Evolutionary conservation across 1,140 invertebrate genomes (phyloP).

Genomic region (Helicoverpa armigera): DNA sequence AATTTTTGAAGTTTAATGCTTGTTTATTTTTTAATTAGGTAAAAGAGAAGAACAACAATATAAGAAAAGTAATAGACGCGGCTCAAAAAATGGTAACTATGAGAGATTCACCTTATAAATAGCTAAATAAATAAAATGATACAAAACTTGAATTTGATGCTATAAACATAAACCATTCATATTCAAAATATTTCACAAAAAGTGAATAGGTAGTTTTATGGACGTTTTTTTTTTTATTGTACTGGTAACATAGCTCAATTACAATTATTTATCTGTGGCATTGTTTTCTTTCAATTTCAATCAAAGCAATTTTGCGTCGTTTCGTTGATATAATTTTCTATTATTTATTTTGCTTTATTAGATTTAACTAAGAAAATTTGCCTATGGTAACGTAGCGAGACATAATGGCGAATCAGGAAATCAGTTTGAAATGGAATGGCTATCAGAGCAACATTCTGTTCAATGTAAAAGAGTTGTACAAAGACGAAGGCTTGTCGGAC

Average conservation of each 20-base stretch:
- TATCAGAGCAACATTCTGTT: constrained; percentile 89
- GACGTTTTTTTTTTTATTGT: no score
- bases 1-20: no score
- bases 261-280: constrained; percentile 6
- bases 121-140: no score
- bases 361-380: not conserved
- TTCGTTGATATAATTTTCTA: constrained; percentile 22
- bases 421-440: constrained; percentile 90
- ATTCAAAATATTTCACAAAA: no score
- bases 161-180: no score
- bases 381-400: constrained; percentile 40
- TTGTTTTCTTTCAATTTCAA: constrained; percentile 38
- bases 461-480: constrained; percentile 89
- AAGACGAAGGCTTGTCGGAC: constrained; percentile 90
- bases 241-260: not conserved
- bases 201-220: no score
- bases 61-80: no score
- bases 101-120: no score
- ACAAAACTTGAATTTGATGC: no score
- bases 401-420: constrained; percentile 86
- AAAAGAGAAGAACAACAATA: no score
- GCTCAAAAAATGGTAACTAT: no score
- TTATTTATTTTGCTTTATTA: constrained; percentile 50
- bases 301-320: constrained; percentile 35
- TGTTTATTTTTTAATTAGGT: no score